Base-by-base conservation (phyloP, 2,113 vertebrate species). In the Riparia riparia region DNA sequence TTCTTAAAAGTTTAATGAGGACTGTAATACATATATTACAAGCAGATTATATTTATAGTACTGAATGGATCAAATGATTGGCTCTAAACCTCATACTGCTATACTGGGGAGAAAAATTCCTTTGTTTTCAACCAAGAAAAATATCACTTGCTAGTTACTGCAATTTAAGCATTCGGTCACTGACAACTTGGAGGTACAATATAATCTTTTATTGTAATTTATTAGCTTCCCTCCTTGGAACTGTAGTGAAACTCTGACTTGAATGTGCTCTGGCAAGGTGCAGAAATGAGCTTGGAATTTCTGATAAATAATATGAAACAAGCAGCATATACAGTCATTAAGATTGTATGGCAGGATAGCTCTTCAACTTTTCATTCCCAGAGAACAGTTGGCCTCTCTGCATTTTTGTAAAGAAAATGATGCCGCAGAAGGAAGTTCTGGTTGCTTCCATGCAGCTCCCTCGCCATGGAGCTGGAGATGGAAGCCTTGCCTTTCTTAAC, bases 111-210 rank as follows among this genome's bases (percentile, higher is more conserved):
- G 88, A 96, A 95, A 95, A 96, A 96, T 61, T 56, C 68, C 45
- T 56, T 94, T 96, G 95, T 92, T 96, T 94, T 96, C 72, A 60
- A 82, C 60, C 71, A 93, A 92, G 93, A 97, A 94, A 96, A 96
- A 96, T 94, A 86, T 19, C 64, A 64, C 60, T 96, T 96, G 80
- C 72, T 95, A 88, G 60, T 94, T 89, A 81, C 85, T 81, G 82
- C 93, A 96, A 93, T 96, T 96, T 96, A 86, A 93, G 89, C 90
- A 78, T 93, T 97, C 69, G 49, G 86, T 95, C 86, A 97, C 92
- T 96, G 96, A 92, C 96, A 97, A 79, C 85, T 64, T 82, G 72
- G 44, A 90, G 57, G 82, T 92, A 71, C 68, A 89, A 74, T 83
- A 90, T 84, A 83, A 96, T 96, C 82, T 56, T 94, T 96, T 97